Evolutionary conservation across 1,140 invertebrate species (phyloP).

Genomic region (Caenorhabditis inopinata): DNA sequence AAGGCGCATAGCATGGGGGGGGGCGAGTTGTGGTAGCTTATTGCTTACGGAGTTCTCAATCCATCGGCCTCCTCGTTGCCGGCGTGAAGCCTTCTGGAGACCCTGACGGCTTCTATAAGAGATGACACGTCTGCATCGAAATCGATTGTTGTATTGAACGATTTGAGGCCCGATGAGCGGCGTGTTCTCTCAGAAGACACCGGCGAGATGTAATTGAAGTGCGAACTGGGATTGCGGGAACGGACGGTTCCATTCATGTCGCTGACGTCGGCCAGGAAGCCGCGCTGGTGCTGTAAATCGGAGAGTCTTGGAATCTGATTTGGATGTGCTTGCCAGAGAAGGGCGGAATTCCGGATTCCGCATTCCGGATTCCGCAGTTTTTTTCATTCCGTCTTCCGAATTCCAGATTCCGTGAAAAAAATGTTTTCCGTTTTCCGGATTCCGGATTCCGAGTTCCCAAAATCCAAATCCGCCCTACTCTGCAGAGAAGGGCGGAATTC

Average conservation of each 20-base stretch:
- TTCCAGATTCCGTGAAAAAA: too few species aligned
- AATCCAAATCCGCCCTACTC: too few species aligned
- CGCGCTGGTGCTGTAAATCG: not conserved
- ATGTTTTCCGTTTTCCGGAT: too few species aligned
- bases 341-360: too few species aligned
- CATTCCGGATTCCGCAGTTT: too few species aligned
- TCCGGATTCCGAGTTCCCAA: too few species aligned
- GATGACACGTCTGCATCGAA: not conserved
- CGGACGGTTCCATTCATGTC: slow-evolving; percentile 19
- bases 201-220: not conserved
- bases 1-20: too few species aligned
- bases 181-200: not conserved
- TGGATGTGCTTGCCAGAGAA: too few species aligned
- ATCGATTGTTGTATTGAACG: not conserved
- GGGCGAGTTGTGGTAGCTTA: too few species aligned
- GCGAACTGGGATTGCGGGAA: not conserved
- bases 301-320: not conserved
- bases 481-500: too few species aligned
- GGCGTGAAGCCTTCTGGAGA: not conserved
- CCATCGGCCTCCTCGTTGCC: not conserved
- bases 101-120: not conserved
- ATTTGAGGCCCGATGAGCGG: not conserved
- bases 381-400: too few species aligned
- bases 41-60: not conserved
- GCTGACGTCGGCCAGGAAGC: not conserved